Base-by-base conservation (phyloP, 2,888 invertebrate species). In the Epirrhoe tristata region DNA sequence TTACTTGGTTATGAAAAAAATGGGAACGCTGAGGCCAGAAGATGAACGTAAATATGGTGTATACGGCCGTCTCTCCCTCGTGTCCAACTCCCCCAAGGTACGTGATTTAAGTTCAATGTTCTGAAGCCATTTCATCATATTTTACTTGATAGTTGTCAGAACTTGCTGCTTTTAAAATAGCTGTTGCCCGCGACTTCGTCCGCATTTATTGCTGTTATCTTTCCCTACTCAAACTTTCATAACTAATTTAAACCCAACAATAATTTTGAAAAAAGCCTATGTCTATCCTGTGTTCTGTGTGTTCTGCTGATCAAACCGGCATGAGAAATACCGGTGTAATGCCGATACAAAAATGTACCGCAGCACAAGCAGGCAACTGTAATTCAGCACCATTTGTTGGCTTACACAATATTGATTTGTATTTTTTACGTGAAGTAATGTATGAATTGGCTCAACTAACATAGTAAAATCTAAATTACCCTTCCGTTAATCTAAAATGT, bases 21-120 rank as follows among this genome's bases (percentile, higher is more conserved):
- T 96, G 88, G 95, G 95, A 63, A 95, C 94, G 0, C 81, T 96
- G 60, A 88, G 95, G 73, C 94, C 95, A 2, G 94, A 95, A 69
- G 96, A 96, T 75, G 95, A 96, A 81, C 93, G 94, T 58, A 96
- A 96, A 80, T 96, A 96, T 79, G 95, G 95, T 54, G 93, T 95
- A 58, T 95, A 95, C 77, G 94, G 93, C 53, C 90, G 93, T 69
- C 83, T 92, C 34, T 88, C 92, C 48, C 84, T 88, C 54, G 82
- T 91, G 46, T 85, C 92, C 39, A 83, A 81, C 77, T 79, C 90
- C 58, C 86, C 90, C 71, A 91, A 91, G 90, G 91, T 91, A 81
- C 67, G 52, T 36, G 31, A 39, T 3, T 24, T 63, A 65, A 70
- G 58, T 69, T 74, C 75, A 79, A 83, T 85, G 85, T 85, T 86